Base-by-base conservation (phyloP, 1,140 invertebrate genomes). In the Popillia japonica region DNA sequence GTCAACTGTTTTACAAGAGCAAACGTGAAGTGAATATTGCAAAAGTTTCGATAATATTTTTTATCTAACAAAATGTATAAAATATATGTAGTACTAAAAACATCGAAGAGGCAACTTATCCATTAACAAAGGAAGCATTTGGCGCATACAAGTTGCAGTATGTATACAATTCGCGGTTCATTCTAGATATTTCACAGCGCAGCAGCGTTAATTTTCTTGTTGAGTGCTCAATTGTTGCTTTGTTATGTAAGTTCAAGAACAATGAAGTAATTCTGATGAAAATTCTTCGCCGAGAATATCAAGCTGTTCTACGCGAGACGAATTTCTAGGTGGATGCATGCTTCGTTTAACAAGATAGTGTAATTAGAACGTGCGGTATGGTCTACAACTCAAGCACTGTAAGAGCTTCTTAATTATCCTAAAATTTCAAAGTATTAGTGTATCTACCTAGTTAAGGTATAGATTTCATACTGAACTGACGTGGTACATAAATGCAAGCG, bases 361-460 rank as follows among this genome's bases (percentile, higher is more conserved):
- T 68, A 68, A 68, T 68, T 68, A 34, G 61, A 68, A 27, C 22
- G 61, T 23, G 22, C 22, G 27, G 22, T 68, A 22, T 27, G 20
- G 61, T 27, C 17, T 17, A 22, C 22, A 27, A 10, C 22, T 22
- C 6, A 22, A 20, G 10, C 61, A 68, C 11, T 23, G 14, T 22
- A 68, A 68, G 20, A 68, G 9, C 61, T 23, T 22, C 20, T 68
- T 68, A 68, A 68, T 64, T 64, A 64, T 22, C 61, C 27, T 68
- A 20, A 23, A 68, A 68, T 27, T 64, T 34, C 20, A 17, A 55
- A 55, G 27, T 34, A 34, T 34, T 34, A 34, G 27, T 34, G 4
- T 34, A 34, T 34, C 27, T 34, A 34, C 27, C 27, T 34, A 34
- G 27, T 34, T 34, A 34, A 1, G 27, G 27, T 34, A 34, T 34